Evolutionary conservation across 2,888 invertebrate species (phyloP), one percentile per base, ranked within the genome.

Genomic region (Drosophila emarginata): DNA sequence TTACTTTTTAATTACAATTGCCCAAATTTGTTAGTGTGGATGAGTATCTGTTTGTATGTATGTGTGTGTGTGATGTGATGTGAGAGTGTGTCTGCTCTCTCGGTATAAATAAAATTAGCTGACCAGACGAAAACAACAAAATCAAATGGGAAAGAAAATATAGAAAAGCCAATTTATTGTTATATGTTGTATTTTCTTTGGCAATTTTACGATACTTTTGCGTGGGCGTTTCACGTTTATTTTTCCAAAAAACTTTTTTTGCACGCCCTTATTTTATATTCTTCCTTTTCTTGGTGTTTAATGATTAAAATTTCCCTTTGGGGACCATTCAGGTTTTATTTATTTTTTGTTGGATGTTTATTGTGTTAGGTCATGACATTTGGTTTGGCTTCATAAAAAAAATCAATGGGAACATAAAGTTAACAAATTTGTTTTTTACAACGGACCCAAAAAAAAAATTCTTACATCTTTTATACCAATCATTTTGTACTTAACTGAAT

Each of bases 341-440:
- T 67, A 50, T 26, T 63, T 32, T 58, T 45, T 70, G 39, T 2
- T n/a, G 61, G 14, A 28, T 59, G 5, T 63, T 15, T 62, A 62
- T 85, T 80, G 77, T 45, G 77, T 58, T 74, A 85, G 80, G 86
- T 80, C 82, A 77, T 77, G 80, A 64, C 39, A 72, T 65, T 45
- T 21, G 15, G 45, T 45, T 9, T 45, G 21, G 45, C 45, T 45
- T 45, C 18, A 4, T 12, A 7, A 45, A 45, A 15, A 21, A 18
- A 45, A 45, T 45, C 4, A 21, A 4, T 1, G 45, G 18, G 4
- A 1, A 7, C 18, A 45, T 40, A 14, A 28, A 28, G 3, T 28
- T 14, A 15, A 45, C 5, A 45, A 2, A 23, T 23, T 18, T 45
- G 7, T 36, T 18, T 45, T 36, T 36, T 28, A 28, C 4, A 23